These are phyloP conservation scores for Otus sunia DNA, from an alignment of 2,113 vertebrate species.

Conservation along the genomic window DNA sequence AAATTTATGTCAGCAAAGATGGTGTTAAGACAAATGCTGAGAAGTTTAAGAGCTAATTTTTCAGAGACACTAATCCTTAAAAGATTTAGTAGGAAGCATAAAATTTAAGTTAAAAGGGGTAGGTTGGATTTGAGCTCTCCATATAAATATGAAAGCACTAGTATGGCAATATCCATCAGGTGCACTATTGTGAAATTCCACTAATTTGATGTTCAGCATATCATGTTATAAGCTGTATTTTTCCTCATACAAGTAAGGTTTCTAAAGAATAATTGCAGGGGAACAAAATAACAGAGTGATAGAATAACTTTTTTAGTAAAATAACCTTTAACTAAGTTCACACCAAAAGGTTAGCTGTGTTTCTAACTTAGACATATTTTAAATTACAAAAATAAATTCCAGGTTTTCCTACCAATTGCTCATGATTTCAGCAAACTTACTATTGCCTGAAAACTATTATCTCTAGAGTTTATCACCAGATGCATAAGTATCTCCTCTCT, in stretches of 20 bases:
- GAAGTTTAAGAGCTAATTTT: not conserved
- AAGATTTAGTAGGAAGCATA: not conserved
- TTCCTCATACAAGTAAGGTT: not conserved
- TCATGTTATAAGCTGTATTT: not conserved
- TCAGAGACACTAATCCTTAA: not conserved
- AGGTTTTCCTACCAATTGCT: not conserved
- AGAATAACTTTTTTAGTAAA: not conserved
- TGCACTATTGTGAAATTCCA: not conserved
- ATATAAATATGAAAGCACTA: not conserved
- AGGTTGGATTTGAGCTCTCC: not conserved
- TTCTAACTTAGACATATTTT: not conserved
- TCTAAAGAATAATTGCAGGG: not conserved
- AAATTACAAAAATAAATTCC: not conserved
- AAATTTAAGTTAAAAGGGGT: not conserved
- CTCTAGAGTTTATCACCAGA: not conserved
- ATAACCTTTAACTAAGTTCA: not conserved
- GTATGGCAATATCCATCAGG: not conserved
- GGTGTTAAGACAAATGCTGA: not conserved
- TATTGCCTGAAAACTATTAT: not conserved
- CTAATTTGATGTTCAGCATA: not conserved
- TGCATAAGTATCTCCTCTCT: not conserved
- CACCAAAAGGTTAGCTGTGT: not conserved
- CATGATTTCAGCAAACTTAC: not conserved
- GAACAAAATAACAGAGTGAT: not conserved
- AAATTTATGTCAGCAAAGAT: constrained; percentile 9